Evolutionary conservation across 2,797 vertebrate species (phyloP).

Genomic region (Pangasius larnaudii): DNA sequence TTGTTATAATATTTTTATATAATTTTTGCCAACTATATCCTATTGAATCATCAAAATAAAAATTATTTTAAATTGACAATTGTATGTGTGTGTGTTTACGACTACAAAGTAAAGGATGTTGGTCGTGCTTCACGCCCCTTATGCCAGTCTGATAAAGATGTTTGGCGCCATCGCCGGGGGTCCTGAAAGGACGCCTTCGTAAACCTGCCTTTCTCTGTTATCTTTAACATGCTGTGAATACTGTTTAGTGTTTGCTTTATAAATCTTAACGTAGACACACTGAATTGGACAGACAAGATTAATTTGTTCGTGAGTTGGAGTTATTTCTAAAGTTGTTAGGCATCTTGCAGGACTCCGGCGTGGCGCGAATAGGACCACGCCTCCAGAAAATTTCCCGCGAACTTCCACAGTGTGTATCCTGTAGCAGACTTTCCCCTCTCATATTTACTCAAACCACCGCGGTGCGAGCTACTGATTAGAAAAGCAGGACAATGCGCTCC

Average conservation of each 20-base stretch:
- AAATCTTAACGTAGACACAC: rapidly evolving
- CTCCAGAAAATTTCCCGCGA: slow-evolving; percentile 54
- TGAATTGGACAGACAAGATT: too few species aligned
- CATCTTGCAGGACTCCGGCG: slow-evolving; percentile 69
- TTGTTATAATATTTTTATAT: slow-evolving; percentile 5
- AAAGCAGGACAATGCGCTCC: slow-evolving; percentile 68
- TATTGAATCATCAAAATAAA: slow-evolving; percentile 9
- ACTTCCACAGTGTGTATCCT: slow-evolving; percentile 36
- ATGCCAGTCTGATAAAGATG: slow-evolving; percentile 44
- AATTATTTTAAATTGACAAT: not conserved
- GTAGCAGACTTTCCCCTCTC: not conserved
- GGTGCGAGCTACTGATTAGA: rapidly evolving
- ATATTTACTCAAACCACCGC: not conserved
- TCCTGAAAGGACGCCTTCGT: slow-evolving; percentile 41
- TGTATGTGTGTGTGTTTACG: not conserved
- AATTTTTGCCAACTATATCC: not conserved
- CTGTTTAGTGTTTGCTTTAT: not conserved
- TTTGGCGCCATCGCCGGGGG: slow-evolving; percentile 62
- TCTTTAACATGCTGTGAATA: not conserved
- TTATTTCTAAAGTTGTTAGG: slow-evolving; percentile 40
- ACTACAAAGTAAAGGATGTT: slow-evolving; percentile 10
- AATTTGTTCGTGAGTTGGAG: not conserved
- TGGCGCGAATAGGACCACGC: slow-evolving; percentile 75
- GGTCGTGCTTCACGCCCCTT: slow-evolving; percentile 9
- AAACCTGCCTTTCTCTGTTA: not conserved